These are phyloP conservation scores for Chalcosyrphus nemorum DNA, from an alignment of 2,888 invertebrate genomes.

Conservation along the genomic window DNA sequence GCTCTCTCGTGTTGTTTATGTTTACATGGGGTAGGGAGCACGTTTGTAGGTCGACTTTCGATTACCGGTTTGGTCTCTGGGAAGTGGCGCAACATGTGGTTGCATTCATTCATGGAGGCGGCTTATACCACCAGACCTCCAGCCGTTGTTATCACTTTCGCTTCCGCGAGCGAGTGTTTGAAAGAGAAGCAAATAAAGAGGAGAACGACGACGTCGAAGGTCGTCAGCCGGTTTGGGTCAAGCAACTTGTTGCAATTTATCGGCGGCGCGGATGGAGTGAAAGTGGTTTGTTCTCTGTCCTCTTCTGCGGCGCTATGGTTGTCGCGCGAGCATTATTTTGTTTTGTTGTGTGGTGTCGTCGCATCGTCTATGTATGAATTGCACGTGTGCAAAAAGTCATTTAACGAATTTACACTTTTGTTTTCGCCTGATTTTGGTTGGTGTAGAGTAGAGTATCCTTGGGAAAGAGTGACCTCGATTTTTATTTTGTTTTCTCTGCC, in stretches of 20 bases:
- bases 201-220: constrained; percentile 36
- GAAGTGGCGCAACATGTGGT: constrained; percentile 49
- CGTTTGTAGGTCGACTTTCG: constrained; percentile 67
- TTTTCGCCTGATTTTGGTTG: constrained; percentile 27
- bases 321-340: constrained; percentile 64
- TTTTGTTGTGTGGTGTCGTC: not conserved
- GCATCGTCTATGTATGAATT: not conserved
- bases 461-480: constrained; percentile 56
- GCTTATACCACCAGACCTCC: not conserved
- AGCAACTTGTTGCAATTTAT: constrained; percentile 66
- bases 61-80: constrained; percentile 55
- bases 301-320: constrained; percentile 10
- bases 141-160: constrained; percentile 61
- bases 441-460: constrained; percentile 65
- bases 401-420: constrained; percentile 35
- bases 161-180: constrained; percentile 73
- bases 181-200: not conserved
- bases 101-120: constrained; percentile 46
- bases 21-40: constrained; percentile 22
- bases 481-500: not conserved
- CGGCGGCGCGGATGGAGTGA: not conserved
- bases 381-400: constrained; percentile 53
- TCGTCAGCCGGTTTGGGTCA: constrained; percentile 57
- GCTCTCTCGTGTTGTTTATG: constrained; percentile 27
- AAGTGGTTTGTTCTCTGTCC: constrained; percentile 17